phyloP scores from a whole-genome alignment of 2,888 invertebrate species.

The Steromphala cineraria region DNA sequence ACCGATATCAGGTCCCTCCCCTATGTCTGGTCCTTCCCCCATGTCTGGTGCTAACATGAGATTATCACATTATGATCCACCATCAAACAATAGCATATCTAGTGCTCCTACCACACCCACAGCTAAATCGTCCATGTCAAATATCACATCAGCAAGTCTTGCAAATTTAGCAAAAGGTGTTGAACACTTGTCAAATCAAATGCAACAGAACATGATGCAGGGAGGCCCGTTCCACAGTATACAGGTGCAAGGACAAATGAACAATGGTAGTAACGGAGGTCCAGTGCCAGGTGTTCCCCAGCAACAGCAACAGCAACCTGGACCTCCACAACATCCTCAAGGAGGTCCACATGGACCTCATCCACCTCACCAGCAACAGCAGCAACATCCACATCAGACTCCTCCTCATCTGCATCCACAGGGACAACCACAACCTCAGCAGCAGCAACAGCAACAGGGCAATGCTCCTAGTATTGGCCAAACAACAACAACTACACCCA shows the following conservation, averaged over 20 bases:
- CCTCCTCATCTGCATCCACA: constrained; percentile 16
- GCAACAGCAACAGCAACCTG: constrained; percentile 30
- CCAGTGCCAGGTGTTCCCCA: background rate
- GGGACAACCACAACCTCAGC: constrained; percentile 34
- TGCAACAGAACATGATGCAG: constrained; percentile 75
- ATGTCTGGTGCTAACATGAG: constrained; percentile 66
- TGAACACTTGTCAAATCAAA: constrained; percentile 73
- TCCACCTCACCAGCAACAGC: constrained; percentile 31
- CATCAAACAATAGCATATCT: constrained; percentile 48
- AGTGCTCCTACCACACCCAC: constrained; percentile 55
- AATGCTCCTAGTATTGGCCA: constrained; percentile 39
- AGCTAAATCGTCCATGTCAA: constrained; percentile 66
- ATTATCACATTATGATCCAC: constrained; percentile 69
- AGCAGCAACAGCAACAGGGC: constrained; percentile 30
- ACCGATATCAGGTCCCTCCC: constrained; percentile 46
- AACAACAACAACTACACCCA: constrained; percentile 61
- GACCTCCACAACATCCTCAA: constrained; percentile 27
- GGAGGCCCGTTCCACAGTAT: constrained; percentile 75
- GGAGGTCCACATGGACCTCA: background rate
- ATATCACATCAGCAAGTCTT: constrained; percentile 73
- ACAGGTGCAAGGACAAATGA: constrained; percentile 71
- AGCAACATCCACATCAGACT: constrained; percentile 20
- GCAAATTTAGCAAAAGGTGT: constrained; percentile 75
- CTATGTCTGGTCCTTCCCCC: constrained; percentile 54
- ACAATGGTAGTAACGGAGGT: constrained; percentile 16